Conservation (phyloP, 2,888 invertebrate species). For the Gymnocheta viridis region DNA sequence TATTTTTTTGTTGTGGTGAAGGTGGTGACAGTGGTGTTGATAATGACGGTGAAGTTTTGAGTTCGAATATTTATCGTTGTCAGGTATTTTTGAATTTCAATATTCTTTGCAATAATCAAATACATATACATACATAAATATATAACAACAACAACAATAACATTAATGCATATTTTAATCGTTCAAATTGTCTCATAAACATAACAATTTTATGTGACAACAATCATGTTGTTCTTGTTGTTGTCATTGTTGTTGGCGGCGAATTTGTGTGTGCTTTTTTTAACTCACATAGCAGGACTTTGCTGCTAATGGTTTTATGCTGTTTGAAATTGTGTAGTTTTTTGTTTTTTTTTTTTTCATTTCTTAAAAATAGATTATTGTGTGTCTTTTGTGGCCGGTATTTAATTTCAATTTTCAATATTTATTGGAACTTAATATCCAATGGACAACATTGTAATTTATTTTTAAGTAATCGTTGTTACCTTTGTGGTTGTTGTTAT, state of each 20-base stretch:
- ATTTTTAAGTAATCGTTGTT: conserved; percentile 22
- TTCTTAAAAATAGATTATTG: conserved; percentile 42
- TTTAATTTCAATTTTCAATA: conserved; percentile 66
- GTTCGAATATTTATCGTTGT: conserved; percentile 5
- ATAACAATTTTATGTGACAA: conserved; percentile 67
- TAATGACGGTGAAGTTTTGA: background rate
- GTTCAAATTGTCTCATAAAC: conserved; percentile 68
- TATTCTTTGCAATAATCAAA: conserved; percentile 24
- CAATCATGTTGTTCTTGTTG: conserved; percentile 43
- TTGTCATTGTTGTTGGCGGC: conserved; percentile 21
- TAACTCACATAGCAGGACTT: background rate
- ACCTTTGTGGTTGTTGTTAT: background rate
- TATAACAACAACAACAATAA: conserved; percentile 46
- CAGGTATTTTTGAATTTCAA: conserved; percentile 9
- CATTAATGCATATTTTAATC: conserved; percentile 66
- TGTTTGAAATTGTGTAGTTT: conserved; percentile 30
- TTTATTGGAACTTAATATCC: conserved; percentile 62
- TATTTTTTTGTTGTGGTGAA: background rate
- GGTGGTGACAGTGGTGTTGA: conserved; percentile 1
- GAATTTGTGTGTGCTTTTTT: background rate
- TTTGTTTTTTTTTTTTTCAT: background rate
- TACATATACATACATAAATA: too few species aligned
- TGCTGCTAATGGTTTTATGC: conserved; percentile 58
- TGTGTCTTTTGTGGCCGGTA: conserved; percentile 45
- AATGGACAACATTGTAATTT: conserved; percentile 20